Base-by-base conservation (phyloP, 1,140 invertebrate species). In the Thaumatotibia leucotreta region DNA sequence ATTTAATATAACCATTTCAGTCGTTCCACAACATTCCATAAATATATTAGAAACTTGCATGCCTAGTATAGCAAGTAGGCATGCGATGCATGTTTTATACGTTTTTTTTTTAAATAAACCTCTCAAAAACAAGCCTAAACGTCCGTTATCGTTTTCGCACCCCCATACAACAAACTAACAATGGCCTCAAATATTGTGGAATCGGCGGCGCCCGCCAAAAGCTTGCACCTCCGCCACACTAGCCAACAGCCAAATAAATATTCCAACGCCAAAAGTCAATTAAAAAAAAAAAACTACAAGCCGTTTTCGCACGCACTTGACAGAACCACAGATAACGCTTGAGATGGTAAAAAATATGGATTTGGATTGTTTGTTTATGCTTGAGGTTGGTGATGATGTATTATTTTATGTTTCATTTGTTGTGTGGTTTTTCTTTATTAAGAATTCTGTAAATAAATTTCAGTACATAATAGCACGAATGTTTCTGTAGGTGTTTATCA, bases 221-320 rank as follows among this genome's bases (percentile, higher is more conserved):
- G 83, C 65, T 80, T 52, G 69, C 79, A 80, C 75, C 66, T 62
- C 9, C 5, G 24, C 31, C 29, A 23, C 29, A 20, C 14, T 31
- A 17, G 11, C 29, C 17, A 62, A 62, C 32, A 62, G 29, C 14
- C 32, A 62, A 62, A 58, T 63, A 27, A 39, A 33, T 14, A 35
- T 33, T 20, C 1, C 10, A 54, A 14, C 11, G 8, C 20, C 50
- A 29, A 29, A 58, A 54, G 9, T n/a, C 23, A 9, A 58, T 27
- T 14, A 14, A 23, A 58, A 29, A 58, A 63, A 63, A 11, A 24
- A 4, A 39, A 10, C 2, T 4, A 24, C 35, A 58, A 29, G 52
- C n/a, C 52, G 52, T 65, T 84, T 86, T 89, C 86, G 79, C 86
- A 87, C 80, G 73, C 83, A 69, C 83, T 84, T 82, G 71, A 84